These are phyloP conservation scores for Chelonia mydas DNA, from an alignment of 2,797 vertebrate species.

Conservation along the genomic window DNA sequence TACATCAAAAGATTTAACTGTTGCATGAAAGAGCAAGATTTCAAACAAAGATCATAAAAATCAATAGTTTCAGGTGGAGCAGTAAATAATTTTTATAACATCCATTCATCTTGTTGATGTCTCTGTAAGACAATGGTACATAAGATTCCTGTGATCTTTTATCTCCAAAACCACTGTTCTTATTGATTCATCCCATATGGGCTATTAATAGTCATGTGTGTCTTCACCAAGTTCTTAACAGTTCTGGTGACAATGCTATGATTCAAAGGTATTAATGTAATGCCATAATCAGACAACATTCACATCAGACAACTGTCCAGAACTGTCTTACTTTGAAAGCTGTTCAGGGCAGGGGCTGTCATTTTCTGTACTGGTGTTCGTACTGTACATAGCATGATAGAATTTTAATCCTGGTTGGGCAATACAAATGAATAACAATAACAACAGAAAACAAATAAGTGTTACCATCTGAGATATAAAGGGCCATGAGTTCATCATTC, in stretches of 20 bases:
- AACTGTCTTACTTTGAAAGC: background rate
- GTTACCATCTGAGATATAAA: background rate
- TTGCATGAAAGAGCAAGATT: background rate
- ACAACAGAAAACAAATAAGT: background rate
- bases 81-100: constrained; percentile 41
- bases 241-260: constrained; percentile 20
- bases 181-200: background rate
- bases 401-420: background rate
- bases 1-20: constrained; percentile 29
- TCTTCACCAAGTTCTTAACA: background rate
- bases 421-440: background rate
- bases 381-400: background rate
- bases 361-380: background rate
- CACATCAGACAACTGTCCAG: background rate
- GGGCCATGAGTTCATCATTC: background rate
- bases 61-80: constrained; percentile 8
- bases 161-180: background rate
- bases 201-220: constrained; percentile 33
- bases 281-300: constrained; percentile 27
- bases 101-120: constrained; percentile 35
- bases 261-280: constrained; percentile 1
- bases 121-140: constrained; percentile 3
- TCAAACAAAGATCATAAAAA: background rate
- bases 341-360: background rate
- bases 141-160: background rate